A percentile compares a stretch with the other conserved stretches of the same genome.
These are phyloP conservation scores for Amphiprion clarkii DNA, from an alignment of 2,797 vertebrate genomes.

Conservation along the genomic window DNA sequence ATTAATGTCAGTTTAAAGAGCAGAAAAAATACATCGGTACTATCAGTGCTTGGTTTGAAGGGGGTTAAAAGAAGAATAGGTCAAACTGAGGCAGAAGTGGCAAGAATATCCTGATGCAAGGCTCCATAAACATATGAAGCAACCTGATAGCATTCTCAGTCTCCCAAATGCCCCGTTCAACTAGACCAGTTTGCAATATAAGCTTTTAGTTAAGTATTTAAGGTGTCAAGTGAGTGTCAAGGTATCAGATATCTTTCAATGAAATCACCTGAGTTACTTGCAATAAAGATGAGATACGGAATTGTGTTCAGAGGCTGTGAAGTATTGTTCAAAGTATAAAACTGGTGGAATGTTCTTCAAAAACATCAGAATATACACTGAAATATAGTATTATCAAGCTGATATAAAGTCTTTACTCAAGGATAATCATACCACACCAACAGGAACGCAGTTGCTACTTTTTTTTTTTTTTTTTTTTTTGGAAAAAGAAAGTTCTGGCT, in stretches of 20 bases:
- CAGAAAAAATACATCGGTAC: too few relatives aligned
- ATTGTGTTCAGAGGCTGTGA: background rate
- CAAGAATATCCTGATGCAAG: background rate
- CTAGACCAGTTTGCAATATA: conserved; percentile 4
- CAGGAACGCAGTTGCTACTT: conserved; percentile 13
- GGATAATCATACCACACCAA: conserved; percentile 35
- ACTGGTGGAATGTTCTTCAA: background rate
- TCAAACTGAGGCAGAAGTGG: background rate
- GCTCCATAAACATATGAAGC: conserved; percentile 5
- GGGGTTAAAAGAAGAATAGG: too few relatives aligned
- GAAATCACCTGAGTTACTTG: background rate
- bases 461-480: conserved; percentile 4
- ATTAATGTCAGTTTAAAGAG: too few relatives aligned
- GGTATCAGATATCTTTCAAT: background rate
- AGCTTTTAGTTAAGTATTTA: conserved; percentile 11
- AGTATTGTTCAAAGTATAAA: background rate
- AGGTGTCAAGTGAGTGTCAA: background rate
- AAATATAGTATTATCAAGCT: conserved; percentile 6
- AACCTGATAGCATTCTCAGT: background rate
- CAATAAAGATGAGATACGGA: background rate
- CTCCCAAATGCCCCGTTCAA: background rate
- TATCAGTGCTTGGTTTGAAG: background rate
- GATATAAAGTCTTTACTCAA: conserved; percentile 25
- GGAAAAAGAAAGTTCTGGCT: background rate
- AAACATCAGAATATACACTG: conserved; percentile 10